Conservation (phyloP, 1,140 invertebrate genomes). For the Epicauta chinensis region DNA sequence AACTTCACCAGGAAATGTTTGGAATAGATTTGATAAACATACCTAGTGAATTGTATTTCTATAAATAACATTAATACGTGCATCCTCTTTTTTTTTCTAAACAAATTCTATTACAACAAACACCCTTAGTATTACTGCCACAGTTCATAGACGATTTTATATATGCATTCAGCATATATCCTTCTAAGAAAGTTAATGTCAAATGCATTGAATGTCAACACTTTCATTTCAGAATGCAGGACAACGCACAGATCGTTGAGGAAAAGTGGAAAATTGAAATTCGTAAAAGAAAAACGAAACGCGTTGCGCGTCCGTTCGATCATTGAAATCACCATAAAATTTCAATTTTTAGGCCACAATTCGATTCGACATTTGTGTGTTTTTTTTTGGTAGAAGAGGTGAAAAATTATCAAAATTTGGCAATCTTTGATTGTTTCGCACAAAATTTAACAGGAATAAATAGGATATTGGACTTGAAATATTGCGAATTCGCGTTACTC, state of each 20-base stretch:
- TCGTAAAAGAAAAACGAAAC: no score
- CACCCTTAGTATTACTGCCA: slow-evolving; percentile 23
- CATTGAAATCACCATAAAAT: no score
- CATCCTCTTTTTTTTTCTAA: slow-evolving; percentile 12
- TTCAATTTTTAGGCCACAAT: no score
- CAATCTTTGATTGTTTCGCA: no score
- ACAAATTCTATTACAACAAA: neutral
- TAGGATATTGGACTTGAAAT: no score
- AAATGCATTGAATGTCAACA: slow-evolving; percentile 26
- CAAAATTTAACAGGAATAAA: no score
- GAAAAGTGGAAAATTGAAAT: no score
- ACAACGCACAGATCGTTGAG: neutral
- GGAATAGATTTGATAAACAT: slow-evolving; percentile 12
- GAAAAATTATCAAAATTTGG: no score
- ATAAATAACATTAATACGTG: slow-evolving; percentile 14
- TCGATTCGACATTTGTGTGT: no score
- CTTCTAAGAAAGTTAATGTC: slow-evolving; percentile 30
- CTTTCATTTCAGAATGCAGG: slow-evolving; percentile 27
- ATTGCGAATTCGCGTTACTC: no score
- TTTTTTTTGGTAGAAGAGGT: no score
- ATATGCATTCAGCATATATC: slow-evolving; percentile 22
- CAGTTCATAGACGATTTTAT: slow-evolving; percentile 24
- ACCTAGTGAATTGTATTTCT: slow-evolving; percentile 12
- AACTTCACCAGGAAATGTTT: slow-evolving; percentile 30
- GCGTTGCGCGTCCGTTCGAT: no score